phyloP scores from a whole-genome alignment of 1,140 invertebrate species.

The Zaprionus ghesquierei region DNA sequence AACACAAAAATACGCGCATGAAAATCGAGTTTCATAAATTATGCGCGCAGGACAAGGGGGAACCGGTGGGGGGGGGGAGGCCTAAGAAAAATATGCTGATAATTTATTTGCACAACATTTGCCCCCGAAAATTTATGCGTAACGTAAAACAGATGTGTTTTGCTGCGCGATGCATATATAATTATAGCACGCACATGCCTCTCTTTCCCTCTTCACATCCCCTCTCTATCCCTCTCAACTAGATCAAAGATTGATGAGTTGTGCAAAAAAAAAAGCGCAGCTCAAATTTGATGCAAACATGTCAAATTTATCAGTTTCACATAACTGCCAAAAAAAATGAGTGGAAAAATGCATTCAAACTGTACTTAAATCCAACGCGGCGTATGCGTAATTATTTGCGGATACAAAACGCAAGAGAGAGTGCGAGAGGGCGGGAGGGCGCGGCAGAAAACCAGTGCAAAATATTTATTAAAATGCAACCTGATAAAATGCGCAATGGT shows the following conservation, averaged over 20 bases:
- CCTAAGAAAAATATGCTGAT: constrained; percentile 28
- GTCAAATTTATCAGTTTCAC: neutral
- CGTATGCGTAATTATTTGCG: neutral
- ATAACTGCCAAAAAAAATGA: neutral
- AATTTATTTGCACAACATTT: constrained; percentile 53
- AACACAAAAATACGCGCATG: neutral
- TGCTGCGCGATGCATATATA: constrained; percentile 28
- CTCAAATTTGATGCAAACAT: neutral
- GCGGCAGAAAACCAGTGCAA: no score
- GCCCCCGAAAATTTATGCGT: constrained; percentile 26
- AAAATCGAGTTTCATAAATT: constrained; percentile 28
- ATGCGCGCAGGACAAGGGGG: no score
- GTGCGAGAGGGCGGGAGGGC: no score
- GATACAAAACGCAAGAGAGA: neutral
- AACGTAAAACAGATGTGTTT: constrained; percentile 22
- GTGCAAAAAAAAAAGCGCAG: neutral
- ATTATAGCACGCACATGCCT: neutral
- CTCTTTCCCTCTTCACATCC: neutral
- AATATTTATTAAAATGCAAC: neutral
- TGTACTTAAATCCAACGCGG: neutral
- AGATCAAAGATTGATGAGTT: neutral
- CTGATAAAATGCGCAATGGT: neutral
- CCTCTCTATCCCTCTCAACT: neutral
- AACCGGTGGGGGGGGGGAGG: no score
- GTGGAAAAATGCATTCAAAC: no score